Percentiles rank a stretch among this genome's conserved stretches.
Conservation (phyloP, 1,140 invertebrate species). For the Halictus rubicundus region DNA sequence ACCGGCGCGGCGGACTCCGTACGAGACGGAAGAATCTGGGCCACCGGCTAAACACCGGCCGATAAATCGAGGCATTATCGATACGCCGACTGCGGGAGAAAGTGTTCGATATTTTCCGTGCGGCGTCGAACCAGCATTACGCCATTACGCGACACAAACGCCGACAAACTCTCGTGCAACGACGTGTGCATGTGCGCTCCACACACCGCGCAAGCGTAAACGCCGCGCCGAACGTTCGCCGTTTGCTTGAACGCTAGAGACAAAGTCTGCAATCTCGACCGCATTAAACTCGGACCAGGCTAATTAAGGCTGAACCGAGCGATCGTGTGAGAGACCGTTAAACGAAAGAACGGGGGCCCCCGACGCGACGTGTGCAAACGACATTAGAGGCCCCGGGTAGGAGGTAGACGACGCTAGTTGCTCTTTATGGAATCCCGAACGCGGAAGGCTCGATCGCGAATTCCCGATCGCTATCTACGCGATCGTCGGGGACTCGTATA, state of each 20-base stretch:
- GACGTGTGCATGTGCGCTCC: no score
- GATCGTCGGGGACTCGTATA: conserved; percentile 7
- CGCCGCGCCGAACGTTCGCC: no score
- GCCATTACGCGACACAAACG: conserved; percentile 13
- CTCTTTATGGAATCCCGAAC: conserved; percentile 55
- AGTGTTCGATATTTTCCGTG: conserved; percentile 62
- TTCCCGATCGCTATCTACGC: conserved; percentile 47
- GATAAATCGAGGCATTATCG: conserved; percentile 72
- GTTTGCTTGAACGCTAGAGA: conserved; percentile 39
- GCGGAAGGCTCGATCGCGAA: conserved; percentile 33
- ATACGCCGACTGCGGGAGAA: conserved; percentile 61
- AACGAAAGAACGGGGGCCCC: neutral
- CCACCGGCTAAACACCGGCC: conserved; percentile 59
- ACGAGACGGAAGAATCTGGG: conserved; percentile 66
- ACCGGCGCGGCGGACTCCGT: neutral
- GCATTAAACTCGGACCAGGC: conserved; percentile 61
- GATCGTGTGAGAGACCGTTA: conserved; percentile 23
- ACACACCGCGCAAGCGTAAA: no score
- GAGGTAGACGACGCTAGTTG: conserved; percentile 19
- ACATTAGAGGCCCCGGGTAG: conserved; percentile 24
- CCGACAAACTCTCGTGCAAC: no score
- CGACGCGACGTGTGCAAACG: conserved; percentile 1
- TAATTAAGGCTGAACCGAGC: conserved; percentile 71
- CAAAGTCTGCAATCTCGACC: conserved; percentile 62
- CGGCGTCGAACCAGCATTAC: conserved; percentile 46